Evolutionary conservation across 2,113 vertebrate genomes (phyloP), one percentile per base, ranked within the genome.

Genomic region (Ellobius talpinus): DNA sequence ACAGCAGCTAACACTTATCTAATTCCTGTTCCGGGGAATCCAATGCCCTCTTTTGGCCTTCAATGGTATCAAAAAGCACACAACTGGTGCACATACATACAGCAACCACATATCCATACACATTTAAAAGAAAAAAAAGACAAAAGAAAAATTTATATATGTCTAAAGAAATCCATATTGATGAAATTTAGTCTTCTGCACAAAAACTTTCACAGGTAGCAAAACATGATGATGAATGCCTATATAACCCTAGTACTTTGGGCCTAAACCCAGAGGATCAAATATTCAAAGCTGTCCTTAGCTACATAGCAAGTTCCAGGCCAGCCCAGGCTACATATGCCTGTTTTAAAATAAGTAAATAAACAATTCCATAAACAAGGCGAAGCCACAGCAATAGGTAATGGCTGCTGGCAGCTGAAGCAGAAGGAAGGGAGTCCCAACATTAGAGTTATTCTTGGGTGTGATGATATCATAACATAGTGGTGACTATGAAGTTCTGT

Each of bases 111-210:
- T 24, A 84, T 4, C 23, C 81, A 84, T 13, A 42, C 13, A 63
- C n/a, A 84, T 42, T 84, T 84, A 65, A 61, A 61, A 39, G 52
- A 26, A 82, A 82, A 52, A 82, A 84, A 84, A 29, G 55, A 39
- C 52, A 39, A 86, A 85, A 86, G 16, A 24, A 58, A 91, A 94
- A 76, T 89, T 50, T 81, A 26, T 33, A 76, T 12, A 66, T 93
- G 9, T 86, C 68, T 93, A 7, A 26, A 91, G 91, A 97, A 91
- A 33, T 66, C 33, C 63, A 50, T 42, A 76, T 0, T 79, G 61
- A 91, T 87, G 19, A 90, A 96, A 92, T 63, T 50, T 85, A 70
- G 12, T 85, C n/a, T 90, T 84, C 74, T 84, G 42, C 12, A 85
- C 82, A 79, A 89, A 96, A 93, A 55, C 55, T 47, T 76, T 36